Conservation (phyloP, 1,140 invertebrate species). For the Ceratosolen solmsi region DNA sequence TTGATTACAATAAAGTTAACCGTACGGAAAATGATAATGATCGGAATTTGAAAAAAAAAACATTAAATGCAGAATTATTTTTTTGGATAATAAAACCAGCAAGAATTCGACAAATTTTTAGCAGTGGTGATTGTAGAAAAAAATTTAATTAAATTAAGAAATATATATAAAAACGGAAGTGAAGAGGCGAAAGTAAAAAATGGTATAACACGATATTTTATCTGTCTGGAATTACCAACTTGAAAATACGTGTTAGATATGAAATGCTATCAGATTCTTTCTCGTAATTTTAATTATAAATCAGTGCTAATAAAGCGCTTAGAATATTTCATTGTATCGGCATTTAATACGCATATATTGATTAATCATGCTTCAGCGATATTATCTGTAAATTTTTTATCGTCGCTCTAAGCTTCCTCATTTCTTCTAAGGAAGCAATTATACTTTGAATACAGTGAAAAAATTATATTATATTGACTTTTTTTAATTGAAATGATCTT, state of each 20-base stretch:
- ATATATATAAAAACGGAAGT: no score
- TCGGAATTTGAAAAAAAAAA: background rate
- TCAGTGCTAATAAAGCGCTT: no score
- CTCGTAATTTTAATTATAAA: background rate
- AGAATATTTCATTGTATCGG: background rate
- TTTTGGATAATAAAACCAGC: no score
- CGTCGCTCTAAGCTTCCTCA: background rate
- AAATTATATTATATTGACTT: background rate
- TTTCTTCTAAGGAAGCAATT: conserved; percentile 7
- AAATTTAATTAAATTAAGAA: no score
- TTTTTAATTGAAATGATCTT: no score
- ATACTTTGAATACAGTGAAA: background rate
- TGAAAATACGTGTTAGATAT: background rate
- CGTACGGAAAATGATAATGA: background rate
- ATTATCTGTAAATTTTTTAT: conserved; percentile 10
- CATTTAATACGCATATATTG: background rate
- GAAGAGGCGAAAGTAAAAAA: background rate
- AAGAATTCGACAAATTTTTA: no score
- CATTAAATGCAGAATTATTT: no score
- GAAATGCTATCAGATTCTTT: background rate
- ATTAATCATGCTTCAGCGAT: conserved; percentile 7
- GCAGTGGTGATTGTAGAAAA: no score
- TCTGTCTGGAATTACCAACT: background rate
- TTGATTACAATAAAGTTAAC: no score
- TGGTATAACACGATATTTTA: background rate